Conservation (phyloP, 2,113 vertebrate genomes). For the Pandion haliaetus region DNA sequence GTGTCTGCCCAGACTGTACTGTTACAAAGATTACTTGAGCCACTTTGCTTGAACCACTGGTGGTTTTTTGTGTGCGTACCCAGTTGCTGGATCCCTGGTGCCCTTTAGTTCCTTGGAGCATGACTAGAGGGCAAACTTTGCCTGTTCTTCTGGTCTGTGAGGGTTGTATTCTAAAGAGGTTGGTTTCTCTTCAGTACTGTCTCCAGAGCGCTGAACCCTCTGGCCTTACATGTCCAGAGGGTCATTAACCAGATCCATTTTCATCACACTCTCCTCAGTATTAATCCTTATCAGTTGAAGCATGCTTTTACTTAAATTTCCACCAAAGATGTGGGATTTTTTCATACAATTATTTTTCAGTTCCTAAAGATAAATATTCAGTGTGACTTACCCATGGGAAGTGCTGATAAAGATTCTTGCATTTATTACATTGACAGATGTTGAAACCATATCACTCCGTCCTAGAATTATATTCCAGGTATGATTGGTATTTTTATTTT, state of each 20-base stretch:
- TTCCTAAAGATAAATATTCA: background rate
- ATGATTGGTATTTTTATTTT: background rate
- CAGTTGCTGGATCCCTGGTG: background rate
- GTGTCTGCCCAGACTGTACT: too few relatives aligned
- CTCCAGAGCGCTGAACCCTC: background rate
- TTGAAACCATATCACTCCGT: fast-evolving
- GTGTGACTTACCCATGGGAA: background rate
- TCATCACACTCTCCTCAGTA: background rate
- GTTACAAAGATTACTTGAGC: background rate
- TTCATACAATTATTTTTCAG: background rate
- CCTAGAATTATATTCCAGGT: background rate
- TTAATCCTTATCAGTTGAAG: background rate
- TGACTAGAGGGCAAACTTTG: background rate
- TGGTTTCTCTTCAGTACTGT: background rate
- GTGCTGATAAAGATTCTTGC: background rate
- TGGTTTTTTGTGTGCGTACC: too few relatives aligned
- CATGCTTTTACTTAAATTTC: background rate
- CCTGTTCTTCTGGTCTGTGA: background rate
- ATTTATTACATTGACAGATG: background rate
- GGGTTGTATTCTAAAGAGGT: background rate
- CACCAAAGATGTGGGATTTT: background rate
- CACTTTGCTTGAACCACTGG: fast-evolving
- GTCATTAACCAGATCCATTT: background rate
- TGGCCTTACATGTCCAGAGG: background rate
- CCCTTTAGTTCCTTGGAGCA: background rate